phyloP scores from a whole-genome alignment of 2,888 invertebrate genomes.

The Coremacera marginata region DNA sequence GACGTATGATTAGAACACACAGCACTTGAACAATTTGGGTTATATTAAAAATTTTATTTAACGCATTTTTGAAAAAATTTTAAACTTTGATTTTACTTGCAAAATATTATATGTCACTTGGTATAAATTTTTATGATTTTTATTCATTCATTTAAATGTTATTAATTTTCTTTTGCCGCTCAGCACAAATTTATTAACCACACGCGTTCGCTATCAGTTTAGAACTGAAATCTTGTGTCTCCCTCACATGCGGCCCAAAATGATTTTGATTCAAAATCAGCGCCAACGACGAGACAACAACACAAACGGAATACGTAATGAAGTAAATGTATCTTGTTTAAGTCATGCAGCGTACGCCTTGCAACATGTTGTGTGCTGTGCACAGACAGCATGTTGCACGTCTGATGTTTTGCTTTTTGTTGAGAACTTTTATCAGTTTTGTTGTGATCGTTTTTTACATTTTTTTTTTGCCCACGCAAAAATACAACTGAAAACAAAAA shows the following conservation, averaged over 20 bases:
- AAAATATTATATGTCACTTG: neutral
- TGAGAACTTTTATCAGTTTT: slow-evolving; percentile 18
- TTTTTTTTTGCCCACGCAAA: neutral
- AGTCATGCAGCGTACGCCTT: neutral
- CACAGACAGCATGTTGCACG: neutral
- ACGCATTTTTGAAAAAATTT: neutral
- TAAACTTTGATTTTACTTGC: neutral
- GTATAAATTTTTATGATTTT: neutral
- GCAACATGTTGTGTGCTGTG: slow-evolving; percentile 24
- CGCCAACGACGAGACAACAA: slow-evolving; percentile 5
- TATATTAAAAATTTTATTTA: too few relatives aligned
- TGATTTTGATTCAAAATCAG: slow-evolving; percentile 21
- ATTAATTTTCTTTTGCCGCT: neutral
- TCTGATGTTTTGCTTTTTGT: neutral
- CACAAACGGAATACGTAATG: slow-evolving; percentile 19
- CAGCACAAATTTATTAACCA: neutral
- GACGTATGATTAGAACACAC: too few relatives aligned
- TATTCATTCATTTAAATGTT: neutral
- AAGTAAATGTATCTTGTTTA: neutral
- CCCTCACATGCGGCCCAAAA: neutral
- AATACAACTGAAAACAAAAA: neutral
- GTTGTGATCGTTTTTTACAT: slow-evolving; percentile 15
- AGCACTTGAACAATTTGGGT: too few relatives aligned
- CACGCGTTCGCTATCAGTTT: slow-evolving; percentile 48
- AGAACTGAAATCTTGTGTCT: slow-evolving; percentile 42